These are phyloP conservation scores for Andrena fulva DNA, from an alignment of 2,888 invertebrate species.

Conservation along the genomic window DNA sequence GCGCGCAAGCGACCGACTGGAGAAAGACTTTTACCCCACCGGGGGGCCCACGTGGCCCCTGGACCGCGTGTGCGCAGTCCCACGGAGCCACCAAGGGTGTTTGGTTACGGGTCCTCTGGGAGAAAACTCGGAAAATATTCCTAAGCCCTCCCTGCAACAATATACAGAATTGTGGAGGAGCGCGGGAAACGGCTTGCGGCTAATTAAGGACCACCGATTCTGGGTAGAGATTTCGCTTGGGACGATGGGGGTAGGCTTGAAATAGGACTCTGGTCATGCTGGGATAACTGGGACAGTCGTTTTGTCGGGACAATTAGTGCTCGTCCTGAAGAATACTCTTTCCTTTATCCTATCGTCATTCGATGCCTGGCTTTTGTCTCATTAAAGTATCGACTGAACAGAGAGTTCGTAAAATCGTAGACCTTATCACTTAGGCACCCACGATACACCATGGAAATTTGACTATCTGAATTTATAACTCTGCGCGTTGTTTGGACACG, in stretches of 20 bases:
- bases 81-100: conserved; percentile 62
- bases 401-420: too few relatives aligned
- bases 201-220: conserved; percentile 44
- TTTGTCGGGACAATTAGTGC: too few relatives aligned
- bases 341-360: too few relatives aligned
- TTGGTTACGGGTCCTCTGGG: conserved; percentile 73
- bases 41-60: conserved; percentile 80
- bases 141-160: conserved; percentile 49
- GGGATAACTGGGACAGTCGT: too few relatives aligned
- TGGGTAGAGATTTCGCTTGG: conserved; percentile 11
- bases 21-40: conserved; percentile 83
- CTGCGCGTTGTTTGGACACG: not conserved
- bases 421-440: too few relatives aligned
- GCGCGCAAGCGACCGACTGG: conserved; percentile 77
- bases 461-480: not conserved
- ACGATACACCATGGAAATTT: too few relatives aligned
- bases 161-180: conserved; percentile 44
- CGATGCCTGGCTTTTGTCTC: too few relatives aligned
- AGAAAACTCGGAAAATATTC: conserved; percentile 44
- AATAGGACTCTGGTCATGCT: not conserved
- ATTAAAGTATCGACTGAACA: too few relatives aligned
- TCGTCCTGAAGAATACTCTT: too few relatives aligned
- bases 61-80: conserved; percentile 65
- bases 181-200: conserved; percentile 13
- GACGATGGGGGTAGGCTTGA: not conserved